Base-by-base conservation (phyloP, 2,797 vertebrate species). In the Microctenopoma steveboyesi region DNA sequence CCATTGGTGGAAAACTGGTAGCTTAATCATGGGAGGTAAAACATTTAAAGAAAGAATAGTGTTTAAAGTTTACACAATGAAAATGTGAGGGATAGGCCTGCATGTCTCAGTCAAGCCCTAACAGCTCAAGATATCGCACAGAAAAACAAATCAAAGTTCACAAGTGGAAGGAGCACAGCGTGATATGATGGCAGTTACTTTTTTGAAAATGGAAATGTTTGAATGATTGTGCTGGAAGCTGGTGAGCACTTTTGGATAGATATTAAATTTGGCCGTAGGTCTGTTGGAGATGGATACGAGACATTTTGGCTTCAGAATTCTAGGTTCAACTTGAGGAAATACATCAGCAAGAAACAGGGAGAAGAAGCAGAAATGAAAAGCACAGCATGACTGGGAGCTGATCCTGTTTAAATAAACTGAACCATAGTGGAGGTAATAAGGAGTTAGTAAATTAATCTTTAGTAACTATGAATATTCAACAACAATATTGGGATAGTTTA, bases 11-110 rank as follows among this genome's bases (percentile, higher is more conserved):
- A 73, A 69, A 71, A 62, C 63, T 47, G 9, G 50, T 67, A 28
- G 64, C 43, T 39, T 18, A 50, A 48, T 66, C 43, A 53, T 61
- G n/a, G 75, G 58, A 66, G 55, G 59, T 64, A 47, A 25, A 42
- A 64, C 35, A 71, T 51, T 64, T 69, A 48, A 74, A 75, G 3
- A 81, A 78, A 64, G 46, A 51, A 40, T 74, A 49, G 46, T 74
- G 68, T 75, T 71, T 62, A 57, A 76, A 57, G 74, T 79, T 82
- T 64, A 74, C 50, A 81, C 27, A 61, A 53, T 50, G 57, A 55
- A 78, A 69, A 79, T 68, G 3, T 65, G 45, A 76, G 65, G 33
- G 60, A 71, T 54, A 18, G 37, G 60, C 28, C 65, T 54, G 59
- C 15, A 54, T 78, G 79, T 78, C 67, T 48, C 64, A 51, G 55